These are phyloP conservation scores for Parasteatoda lunata DNA, from an alignment of 2,888 invertebrate species.

Conservation along the genomic window DNA sequence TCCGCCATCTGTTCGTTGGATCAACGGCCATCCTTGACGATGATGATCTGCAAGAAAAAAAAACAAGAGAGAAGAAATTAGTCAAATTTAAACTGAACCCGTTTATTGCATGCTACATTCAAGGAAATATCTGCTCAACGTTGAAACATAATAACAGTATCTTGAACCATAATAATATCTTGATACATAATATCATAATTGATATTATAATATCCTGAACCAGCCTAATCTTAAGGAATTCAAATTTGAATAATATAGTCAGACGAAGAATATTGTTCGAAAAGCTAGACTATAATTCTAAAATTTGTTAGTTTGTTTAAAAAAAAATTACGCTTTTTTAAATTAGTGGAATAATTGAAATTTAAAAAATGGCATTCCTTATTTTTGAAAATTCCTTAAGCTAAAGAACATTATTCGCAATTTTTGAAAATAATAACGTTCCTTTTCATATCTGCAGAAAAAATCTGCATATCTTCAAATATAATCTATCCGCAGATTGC, in stretches of 20 bases:
- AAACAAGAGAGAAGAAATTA: background rate
- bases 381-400: too few relatives aligned
- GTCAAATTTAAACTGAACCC: background rate
- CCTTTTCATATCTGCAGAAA: too few relatives aligned
- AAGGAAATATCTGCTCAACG: background rate
- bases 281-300: too few relatives aligned
- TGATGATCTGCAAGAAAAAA: background rate
- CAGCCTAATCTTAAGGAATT: background rate
- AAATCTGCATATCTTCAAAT: too few relatives aligned
- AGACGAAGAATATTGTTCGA: background rate
- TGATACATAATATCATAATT: background rate
- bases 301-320: too few relatives aligned
- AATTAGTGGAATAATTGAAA: too few relatives aligned
- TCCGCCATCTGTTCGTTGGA: slow-evolving; percentile 44
- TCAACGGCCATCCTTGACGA: slow-evolving; percentile 22
- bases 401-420: too few relatives aligned
- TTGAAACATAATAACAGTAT: background rate
- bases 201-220: too few relatives aligned
- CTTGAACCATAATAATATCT: background rate
- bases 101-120: background rate
- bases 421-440: too few relatives aligned
- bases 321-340: too few relatives aligned
- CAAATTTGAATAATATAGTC: background rate
- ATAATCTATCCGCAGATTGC: too few relatives aligned
- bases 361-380: too few relatives aligned